Conservation (phyloP, 2,113 vertebrate genomes). For the Caretta caretta region DNA sequence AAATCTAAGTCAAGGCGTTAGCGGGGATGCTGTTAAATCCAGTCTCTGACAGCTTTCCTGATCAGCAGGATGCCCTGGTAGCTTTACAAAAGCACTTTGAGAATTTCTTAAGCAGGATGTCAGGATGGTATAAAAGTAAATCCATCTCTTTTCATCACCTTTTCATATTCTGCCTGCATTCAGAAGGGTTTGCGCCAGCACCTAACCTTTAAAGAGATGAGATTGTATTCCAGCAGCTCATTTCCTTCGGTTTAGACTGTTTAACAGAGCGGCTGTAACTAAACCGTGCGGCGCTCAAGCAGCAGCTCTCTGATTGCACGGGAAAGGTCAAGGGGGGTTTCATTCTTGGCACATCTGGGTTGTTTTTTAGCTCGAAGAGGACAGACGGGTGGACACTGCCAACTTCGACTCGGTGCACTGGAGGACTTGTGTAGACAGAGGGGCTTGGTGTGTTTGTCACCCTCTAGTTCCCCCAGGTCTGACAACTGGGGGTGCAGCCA, state of each 20-base stretch:
- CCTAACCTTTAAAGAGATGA: background rate
- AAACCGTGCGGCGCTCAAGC: background rate
- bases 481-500: background rate
- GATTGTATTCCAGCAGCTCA: background rate
- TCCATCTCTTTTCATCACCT: slow-evolving; percentile 78
- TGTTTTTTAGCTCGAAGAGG: background rate
- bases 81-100: slow-evolving; percentile 39
- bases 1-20: background rate
- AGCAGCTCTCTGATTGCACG: background rate
- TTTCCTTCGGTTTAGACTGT: background rate
- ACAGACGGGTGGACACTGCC: background rate
- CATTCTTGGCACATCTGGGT: background rate
- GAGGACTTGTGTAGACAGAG: background rate
- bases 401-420: background rate
- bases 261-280: background rate
- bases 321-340: background rate
- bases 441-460: background rate
- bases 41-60: background rate
- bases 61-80: background rate
- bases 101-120: slow-evolving; percentile 15
- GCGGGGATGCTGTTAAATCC: background rate
- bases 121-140: slow-evolving; percentile 52
- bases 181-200: background rate
- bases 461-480: background rate
- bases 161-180: slow-evolving; percentile 64